Conservation (phyloP, 2,888 invertebrate genomes). For the Corbicula japonica region DNA sequence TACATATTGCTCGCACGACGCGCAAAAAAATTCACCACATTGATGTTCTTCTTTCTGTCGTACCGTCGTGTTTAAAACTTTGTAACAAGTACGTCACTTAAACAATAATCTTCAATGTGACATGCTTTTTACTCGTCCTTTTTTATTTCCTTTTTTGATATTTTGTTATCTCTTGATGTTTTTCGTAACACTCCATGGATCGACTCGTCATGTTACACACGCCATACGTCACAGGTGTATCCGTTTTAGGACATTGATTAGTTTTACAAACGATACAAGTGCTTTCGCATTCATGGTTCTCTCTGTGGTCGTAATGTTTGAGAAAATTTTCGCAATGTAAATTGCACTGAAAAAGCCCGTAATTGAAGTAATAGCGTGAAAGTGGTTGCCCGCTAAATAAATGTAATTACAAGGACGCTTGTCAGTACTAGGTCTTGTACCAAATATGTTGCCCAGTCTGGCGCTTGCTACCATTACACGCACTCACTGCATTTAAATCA, state of each 20-base stretch:
- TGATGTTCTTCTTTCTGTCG: slow-evolving; percentile 31
- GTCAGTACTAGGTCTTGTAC: slow-evolving; percentile 12
- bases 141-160: no score
- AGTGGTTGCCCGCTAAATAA: slow-evolving; percentile 33
- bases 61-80: slow-evolving; percentile 17
- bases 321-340: slow-evolving; percentile 29
- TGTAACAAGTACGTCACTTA: slow-evolving; percentile 29
- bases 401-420: slow-evolving; percentile 30
- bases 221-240: neutral
- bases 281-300: no score
- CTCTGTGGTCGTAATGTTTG: slow-evolving; percentile 30
- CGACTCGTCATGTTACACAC: slow-evolving; percentile 23
- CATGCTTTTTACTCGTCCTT: slow-evolving; percentile 13
- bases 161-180: no score
- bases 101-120: slow-evolving; percentile 31
- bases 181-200: no score
- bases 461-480: slow-evolving; percentile 23
- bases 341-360: slow-evolving; percentile 42
- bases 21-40: slow-evolving; percentile 36
- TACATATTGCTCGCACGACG: slow-evolving; percentile 6
- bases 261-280: no score
- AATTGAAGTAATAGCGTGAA: slow-evolving; percentile 36
- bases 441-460: slow-evolving; percentile 36
- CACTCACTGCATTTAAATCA: neutral
- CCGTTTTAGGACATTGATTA: slow-evolving; percentile 30